A percentile compares a stretch with the other conserved stretches of the same genome.
These are phyloP conservation scores for Eulimnadia texana DNA, from an alignment of 1,140 invertebrate species.

Conservation along the genomic window DNA sequence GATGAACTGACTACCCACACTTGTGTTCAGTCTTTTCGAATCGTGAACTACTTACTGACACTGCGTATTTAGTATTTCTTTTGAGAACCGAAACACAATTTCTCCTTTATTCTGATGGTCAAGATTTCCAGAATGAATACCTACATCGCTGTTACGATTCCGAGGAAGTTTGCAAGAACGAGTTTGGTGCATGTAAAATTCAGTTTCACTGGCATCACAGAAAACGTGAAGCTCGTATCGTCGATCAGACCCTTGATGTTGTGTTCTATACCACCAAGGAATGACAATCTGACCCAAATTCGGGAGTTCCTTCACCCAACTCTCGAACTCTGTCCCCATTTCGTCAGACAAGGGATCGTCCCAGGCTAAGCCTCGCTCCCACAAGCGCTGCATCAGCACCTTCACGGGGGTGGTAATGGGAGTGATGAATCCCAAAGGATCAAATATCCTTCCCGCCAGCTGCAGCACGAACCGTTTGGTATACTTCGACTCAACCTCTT, in stretches of 20 bases:
- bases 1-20: too few relatives aligned
- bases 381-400: slow-evolving; percentile 13
- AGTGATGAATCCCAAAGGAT: slow-evolving; percentile 7
- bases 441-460: slow-evolving; percentile 11
- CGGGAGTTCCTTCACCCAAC: slow-evolving; percentile 18
- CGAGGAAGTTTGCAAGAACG: too few relatives aligned
- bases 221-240: slow-evolving; percentile 23
- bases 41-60: too few relatives aligned
- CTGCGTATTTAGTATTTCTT: too few relatives aligned
- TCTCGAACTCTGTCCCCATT: slow-evolving; percentile 17
- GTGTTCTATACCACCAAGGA: slow-evolving; percentile 21
- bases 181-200: too few relatives aligned
- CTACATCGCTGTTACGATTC: too few relatives aligned
- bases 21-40: too few relatives aligned
- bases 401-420: slow-evolving; percentile 9
- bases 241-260: not conserved
- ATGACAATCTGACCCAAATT: slow-evolving; percentile 19
- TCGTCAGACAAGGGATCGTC: slow-evolving; percentile 14
- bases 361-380: slow-evolving; percentile 8
- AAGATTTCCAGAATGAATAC: too few relatives aligned
- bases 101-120: too few relatives aligned
- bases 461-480: slow-evolving; percentile 13
- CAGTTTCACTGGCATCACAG: slow-evolving; percentile 26
- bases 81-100: too few relatives aligned
- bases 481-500: not conserved